Percentiles rank a stretch among this genome's conserved stretches.
Conservation (phyloP, 1,140 invertebrate species). For the Adelges cooleyi region DNA sequence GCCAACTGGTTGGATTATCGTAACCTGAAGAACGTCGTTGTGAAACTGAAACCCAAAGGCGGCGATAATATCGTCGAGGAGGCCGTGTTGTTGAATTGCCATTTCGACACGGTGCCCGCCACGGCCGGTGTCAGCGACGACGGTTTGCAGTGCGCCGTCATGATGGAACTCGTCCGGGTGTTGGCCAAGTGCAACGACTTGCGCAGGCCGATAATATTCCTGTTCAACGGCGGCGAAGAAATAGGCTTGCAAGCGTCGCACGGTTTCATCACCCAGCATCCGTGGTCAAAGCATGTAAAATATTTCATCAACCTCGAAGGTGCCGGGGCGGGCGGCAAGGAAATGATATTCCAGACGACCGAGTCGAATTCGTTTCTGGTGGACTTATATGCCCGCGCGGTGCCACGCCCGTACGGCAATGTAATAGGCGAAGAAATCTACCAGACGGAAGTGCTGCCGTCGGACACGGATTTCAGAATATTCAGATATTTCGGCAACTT, state of each 20-base stretch:
- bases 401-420: slow-evolving; percentile 50
- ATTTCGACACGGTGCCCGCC: slow-evolving; percentile 65
- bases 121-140: slow-evolving; percentile 65
- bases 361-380: slow-evolving; percentile 44
- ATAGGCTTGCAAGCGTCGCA: slow-evolving; percentile 54
- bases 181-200: slow-evolving; percentile 49
- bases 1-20: no score
- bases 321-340: slow-evolving; percentile 60
- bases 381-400: slow-evolving; percentile 48
- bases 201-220: slow-evolving; percentile 52
- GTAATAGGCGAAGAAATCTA: slow-evolving; percentile 66
- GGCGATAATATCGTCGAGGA: no score
- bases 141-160: slow-evolving; percentile 60
- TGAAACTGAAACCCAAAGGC: slow-evolving; percentile 45
- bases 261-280: slow-evolving; percentile 64
- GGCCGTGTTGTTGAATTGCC: slow-evolving; percentile 75
- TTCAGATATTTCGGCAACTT: slow-evolving; percentile 52
- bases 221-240: slow-evolving; percentile 75
- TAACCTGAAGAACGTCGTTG: slow-evolving; percentile 59
- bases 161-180: slow-evolving; percentile 56
- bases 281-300: slow-evolving; percentile 52
- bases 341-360: slow-evolving; percentile 62
- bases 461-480: slow-evolving; percentile 68
- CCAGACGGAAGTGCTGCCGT: slow-evolving; percentile 56
- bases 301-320: slow-evolving; percentile 67